Evolutionary conservation across 2,113 vertebrate species (phyloP), one percentile per base, ranked within the genome.

Genomic region (Gadus macrocephalus): DNA sequence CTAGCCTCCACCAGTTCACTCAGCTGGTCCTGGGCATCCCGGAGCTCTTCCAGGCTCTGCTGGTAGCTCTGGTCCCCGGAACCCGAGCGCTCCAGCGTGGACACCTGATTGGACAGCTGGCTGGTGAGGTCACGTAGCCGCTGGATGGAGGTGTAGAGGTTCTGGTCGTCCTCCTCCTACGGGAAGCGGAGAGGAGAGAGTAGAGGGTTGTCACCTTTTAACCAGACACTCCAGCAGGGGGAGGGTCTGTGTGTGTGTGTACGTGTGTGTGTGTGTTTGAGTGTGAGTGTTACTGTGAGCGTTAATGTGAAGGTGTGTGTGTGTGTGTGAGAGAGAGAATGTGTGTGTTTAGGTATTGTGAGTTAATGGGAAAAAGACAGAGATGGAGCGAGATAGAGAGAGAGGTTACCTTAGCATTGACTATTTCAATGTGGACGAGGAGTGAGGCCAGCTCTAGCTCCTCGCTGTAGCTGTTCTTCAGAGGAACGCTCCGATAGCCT

Each of bases 401-500:
- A 25, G 12, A 22, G 19, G 12, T 60, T 74, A 94, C 94, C 94
- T 95, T 95, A 68, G 94, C 92, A 0, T 95, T 95, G 83, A 93
- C 91, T 22, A 94, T 95, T 82, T 95, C 94, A 0, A 94, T 89
- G 68, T 95, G 94, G 68, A 95, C 83, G 78, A 95, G 91, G 62
- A 94, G 92, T 3, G 94, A 81, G 0, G 92, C 90, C 0, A 95
- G 71, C 82, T 95, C 94, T 72, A 94, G 84, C 76, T 94, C 94
- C 68, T 95, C 94, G 0, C 90, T 94, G 90, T 95, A 95, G 81
- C 93, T 94, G 90, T 95, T 95, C 78, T 92, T 94, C 77, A 95
- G 77, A 0, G 93, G 90, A 49, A 95, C 86, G 0, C 93, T 94
- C 64, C 94, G 85, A 81, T 94, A 95, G 63, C 94, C 94, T 95